Evolutionary conservation across 2,888 invertebrate species (phyloP).

Genomic region (Agrochola lota): DNA sequence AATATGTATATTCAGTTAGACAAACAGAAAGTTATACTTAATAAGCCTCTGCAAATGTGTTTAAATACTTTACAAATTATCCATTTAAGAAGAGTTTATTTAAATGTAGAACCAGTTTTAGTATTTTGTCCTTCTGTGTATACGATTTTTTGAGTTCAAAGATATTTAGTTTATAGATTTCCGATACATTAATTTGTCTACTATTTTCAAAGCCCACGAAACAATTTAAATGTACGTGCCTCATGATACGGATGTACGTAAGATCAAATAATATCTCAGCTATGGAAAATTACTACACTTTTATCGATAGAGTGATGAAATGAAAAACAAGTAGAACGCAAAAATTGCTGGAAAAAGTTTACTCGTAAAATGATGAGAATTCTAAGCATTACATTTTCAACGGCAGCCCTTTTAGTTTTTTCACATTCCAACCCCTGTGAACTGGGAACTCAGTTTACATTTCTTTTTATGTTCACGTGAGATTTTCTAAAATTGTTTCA

Average conservation of each 20-base stretch:
- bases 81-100: background rate
- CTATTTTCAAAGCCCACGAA: background rate
- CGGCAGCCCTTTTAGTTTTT: conserved; percentile 9
- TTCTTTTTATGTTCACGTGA: background rate
- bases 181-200: background rate
- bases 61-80: background rate
- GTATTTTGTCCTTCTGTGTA: background rate
- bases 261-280: background rate
- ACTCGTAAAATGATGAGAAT: conserved; percentile 10
- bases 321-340: background rate
- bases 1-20: conserved; percentile 23
- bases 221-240: background rate
- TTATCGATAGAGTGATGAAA: background rate
- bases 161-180: background rate
- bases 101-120: background rate
- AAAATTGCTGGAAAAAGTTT: conserved; percentile 2
- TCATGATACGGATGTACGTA: background rate
- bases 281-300: background rate
- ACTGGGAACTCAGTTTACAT: background rate
- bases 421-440: background rate
- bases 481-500: conserved; percentile 13
- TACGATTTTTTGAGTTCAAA: background rate
- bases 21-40: conserved; percentile 43
- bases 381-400: conserved; percentile 31
- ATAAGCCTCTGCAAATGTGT: conserved; percentile 3